A percentile compares a stretch with the other conserved stretches of the same genome.
These are phyloP conservation scores for Mastigias papua DNA, from an alignment of 30 jellyfish, hydroid and myxozoan species.

Conservation along the genomic window DNA sequence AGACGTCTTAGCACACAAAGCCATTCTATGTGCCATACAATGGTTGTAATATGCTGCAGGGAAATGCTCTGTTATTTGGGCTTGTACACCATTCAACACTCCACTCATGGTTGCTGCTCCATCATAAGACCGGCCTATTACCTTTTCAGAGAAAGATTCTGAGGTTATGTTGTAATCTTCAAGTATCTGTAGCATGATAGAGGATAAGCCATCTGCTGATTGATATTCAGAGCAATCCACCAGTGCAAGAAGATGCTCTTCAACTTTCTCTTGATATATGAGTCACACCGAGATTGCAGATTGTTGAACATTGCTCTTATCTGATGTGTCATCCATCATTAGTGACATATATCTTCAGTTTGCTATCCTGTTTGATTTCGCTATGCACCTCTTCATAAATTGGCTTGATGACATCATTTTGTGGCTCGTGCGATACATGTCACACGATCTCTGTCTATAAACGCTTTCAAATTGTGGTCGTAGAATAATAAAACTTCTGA, in stretches of 20 bases:
- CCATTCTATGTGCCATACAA: no score
- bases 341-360: conserved; percentile 24
- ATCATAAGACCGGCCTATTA: no score
- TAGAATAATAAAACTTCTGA: conserved; percentile 37
- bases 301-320: conserved; percentile 57
- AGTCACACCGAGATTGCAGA: no score
- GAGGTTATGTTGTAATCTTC: conserved; percentile 13
- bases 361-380: conserved; percentile 33
- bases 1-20: conserved; percentile 29
- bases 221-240: no score
- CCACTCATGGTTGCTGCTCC: no score
- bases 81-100: conserved; percentile 40
- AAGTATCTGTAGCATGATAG: conserved; percentile 8
- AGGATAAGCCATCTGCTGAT: conserved; percentile 54
- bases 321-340: conserved; percentile 73
- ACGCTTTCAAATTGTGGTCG: conserved; percentile 56
- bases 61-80: not conserved
- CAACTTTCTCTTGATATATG: no score
- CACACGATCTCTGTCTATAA: conserved; percentile 48
- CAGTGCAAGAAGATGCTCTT: no score
- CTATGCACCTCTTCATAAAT: no score
- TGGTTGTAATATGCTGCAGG: no score
- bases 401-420: no score
- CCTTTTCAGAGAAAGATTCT: not conserved
- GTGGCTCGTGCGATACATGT: conserved; percentile 63